phyloP scores from a whole-genome alignment of 53 echinoderm and acorn worm species.

The Hippasteria phrygiana region DNA sequence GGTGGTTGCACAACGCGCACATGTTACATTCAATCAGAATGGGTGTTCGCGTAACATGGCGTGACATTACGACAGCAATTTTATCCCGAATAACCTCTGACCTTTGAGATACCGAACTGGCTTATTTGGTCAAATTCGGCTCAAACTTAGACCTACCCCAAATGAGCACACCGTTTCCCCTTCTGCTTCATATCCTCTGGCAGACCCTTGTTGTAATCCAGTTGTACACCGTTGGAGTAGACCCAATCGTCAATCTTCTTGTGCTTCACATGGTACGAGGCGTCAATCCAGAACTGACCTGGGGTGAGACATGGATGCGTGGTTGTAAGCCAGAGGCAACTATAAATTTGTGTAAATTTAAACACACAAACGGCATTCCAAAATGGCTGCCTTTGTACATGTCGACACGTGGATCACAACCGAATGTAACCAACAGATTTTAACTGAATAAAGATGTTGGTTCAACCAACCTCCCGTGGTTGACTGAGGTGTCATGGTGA shows the following conservation, averaged over 20 bases:
- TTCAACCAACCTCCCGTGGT: neutral
- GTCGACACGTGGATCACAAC: no score
- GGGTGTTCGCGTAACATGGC: no score
- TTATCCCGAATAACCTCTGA: no score
- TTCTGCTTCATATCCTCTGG: neutral
- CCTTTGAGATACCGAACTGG: no score
- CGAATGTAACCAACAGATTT: neutral
- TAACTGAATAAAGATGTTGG: neutral
- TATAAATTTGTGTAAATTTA: neutral
- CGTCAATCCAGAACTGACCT: constrained; percentile 48
- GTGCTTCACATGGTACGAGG: constrained; percentile 29
- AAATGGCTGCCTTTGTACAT: no score
- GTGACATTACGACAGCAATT: no score
- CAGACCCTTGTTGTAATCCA: constrained; percentile 40
- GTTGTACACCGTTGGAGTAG: constrained; percentile 24
- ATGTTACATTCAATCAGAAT: no score
- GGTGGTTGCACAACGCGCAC: no score
- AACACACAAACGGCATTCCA: no score
- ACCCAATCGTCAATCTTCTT: constrained; percentile 27
- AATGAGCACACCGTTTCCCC: constrained; percentile 20
- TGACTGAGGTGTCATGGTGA: neutral
- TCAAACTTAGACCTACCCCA: constrained; percentile 12
- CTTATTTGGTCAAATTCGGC: no score
- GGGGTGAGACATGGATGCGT: no score
- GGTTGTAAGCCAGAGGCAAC: neutral